phyloP scores from a whole-genome alignment of 1,140 invertebrate genomes.

The Neodiprion pinetum region DNA sequence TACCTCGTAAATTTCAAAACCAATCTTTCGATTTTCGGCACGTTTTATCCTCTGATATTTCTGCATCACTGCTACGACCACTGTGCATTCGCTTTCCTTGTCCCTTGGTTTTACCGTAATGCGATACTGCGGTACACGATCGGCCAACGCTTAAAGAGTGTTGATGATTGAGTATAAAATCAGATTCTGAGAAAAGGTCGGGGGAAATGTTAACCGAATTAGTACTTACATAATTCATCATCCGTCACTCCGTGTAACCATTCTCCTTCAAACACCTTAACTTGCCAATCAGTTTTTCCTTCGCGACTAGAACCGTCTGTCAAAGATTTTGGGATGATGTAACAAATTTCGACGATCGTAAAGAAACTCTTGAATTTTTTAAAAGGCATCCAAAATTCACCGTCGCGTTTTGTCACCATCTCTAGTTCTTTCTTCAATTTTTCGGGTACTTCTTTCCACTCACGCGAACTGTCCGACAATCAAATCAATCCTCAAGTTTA shows the following conservation, averaged over 20 bases:
- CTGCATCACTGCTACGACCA: slow-evolving; percentile 92
- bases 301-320: slow-evolving; percentile 77
- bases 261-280: slow-evolving; percentile 91
- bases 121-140: slow-evolving; percentile 95
- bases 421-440: slow-evolving; percentile 89
- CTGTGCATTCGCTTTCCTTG: slow-evolving; percentile 93
- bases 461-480: slow-evolving; percentile 70
- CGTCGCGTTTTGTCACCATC: slow-evolving; percentile 91
- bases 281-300: slow-evolving; percentile 89
- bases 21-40: slow-evolving; percentile 93
- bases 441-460: slow-evolving; percentile 93
- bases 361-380: slow-evolving; percentile 82
- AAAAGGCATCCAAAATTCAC: slow-evolving; percentile 98
- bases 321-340: slow-evolving; percentile 93
- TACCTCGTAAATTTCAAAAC: slow-evolving; percentile 94
- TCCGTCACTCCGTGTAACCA: slow-evolving; percentile 94
- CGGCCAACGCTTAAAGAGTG: slow-evolving; percentile 81
- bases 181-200: background rate
- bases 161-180: slow-evolving; percentile 10
- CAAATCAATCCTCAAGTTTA: no score
- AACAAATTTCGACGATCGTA: slow-evolving; percentile 90
- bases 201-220: slow-evolving; percentile 67
- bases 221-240: slow-evolving; percentile 93
- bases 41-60: slow-evolving; percentile 91
- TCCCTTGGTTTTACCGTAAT: slow-evolving; percentile 89